Percentiles rank a stretch among this genome's conserved stretches.
Conservation (phyloP, 2,888 invertebrate genomes). For the Macropis europaea region DNA sequence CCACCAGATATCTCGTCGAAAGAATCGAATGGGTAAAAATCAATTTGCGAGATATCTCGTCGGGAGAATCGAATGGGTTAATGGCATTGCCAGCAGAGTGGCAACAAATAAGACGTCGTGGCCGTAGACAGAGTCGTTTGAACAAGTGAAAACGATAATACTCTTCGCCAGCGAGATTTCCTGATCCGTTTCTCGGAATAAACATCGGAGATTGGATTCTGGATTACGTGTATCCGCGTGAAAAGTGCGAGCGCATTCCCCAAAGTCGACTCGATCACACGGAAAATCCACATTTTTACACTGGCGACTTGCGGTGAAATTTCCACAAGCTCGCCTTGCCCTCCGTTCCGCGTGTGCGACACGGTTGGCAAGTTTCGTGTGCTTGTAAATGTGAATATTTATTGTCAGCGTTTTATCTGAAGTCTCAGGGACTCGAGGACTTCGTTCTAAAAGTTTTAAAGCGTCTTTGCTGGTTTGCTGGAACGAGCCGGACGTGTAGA, state of each 20-base stretch:
- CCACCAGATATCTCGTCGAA: no score
- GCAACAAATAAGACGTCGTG: background rate
- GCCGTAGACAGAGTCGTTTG: background rate
- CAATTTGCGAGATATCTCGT: no score
- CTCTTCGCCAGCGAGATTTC: background rate
- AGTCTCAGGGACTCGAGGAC: no score
- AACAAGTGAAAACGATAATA: slow-evolving; percentile 32
- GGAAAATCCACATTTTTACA: slow-evolving; percentile 6
- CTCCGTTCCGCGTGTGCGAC: no score
- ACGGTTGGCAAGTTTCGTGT: no score
- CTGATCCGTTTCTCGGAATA: slow-evolving; percentile 14
- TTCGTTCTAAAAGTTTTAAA: slow-evolving; percentile 18
- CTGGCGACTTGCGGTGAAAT: background rate
- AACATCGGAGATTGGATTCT: slow-evolving; percentile 59
- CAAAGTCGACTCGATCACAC: background rate
- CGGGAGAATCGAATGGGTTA: no score
- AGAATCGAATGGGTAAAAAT: no score
- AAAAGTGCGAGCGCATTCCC: no score
- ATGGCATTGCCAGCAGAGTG: slow-evolving; percentile 4
- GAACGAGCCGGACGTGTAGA: background rate
- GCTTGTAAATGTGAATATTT: background rate
- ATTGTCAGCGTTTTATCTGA: background rate
- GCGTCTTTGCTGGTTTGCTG: background rate
- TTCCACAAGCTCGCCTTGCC: no score
- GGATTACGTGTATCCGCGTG: slow-evolving; percentile 45